Evolutionary conservation across 37 sponge, comb jelly and placozoan genomes (phyloP).

Genomic region (Ephydatia muelleri): DNA sequence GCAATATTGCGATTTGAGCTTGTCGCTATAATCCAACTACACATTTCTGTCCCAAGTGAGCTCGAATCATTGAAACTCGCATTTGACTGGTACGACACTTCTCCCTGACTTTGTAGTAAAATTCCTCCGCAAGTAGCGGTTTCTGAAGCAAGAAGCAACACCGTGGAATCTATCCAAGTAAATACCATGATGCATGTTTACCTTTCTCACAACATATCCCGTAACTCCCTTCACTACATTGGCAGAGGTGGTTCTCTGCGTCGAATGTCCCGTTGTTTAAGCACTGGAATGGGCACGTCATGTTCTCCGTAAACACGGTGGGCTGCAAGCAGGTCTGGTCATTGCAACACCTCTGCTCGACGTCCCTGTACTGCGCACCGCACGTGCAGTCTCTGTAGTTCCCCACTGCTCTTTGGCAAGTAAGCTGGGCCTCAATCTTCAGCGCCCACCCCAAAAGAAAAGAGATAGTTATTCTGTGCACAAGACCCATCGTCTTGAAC

Average conservation of each 20-base stretch:
- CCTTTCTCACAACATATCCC: conserved; percentile 70
- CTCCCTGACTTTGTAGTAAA: conserved; percentile 22
- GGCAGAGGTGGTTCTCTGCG: background rate
- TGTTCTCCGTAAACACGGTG: background rate
- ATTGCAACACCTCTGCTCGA: conserved; percentile 40
- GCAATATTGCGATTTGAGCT: conserved; percentile 60
- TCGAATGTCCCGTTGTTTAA: conserved; percentile 38
- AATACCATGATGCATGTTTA: background rate
- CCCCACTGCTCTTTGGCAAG: background rate
- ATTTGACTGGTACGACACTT: conserved; percentile 18
- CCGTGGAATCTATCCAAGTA: background rate
- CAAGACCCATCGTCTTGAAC: background rate
- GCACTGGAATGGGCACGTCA: conserved; percentile 46
- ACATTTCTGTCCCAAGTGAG: conserved; percentile 9
- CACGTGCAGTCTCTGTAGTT: conserved; percentile 53
- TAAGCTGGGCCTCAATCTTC: background rate
- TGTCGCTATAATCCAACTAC: conserved; percentile 65
- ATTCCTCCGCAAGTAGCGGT: conserved; percentile 45
- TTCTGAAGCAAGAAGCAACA: conserved; percentile 20
- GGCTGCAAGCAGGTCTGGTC: conserved; percentile 33
- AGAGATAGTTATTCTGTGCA: background rate
- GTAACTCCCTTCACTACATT: conserved; percentile 14
- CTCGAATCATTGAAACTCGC: background rate
- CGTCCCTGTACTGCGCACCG: conserved; percentile 23
- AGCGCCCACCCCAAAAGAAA: background rate